Conservation (phyloP, 2,113 vertebrate genomes). For the Hippocampus zosterae region DNA sequence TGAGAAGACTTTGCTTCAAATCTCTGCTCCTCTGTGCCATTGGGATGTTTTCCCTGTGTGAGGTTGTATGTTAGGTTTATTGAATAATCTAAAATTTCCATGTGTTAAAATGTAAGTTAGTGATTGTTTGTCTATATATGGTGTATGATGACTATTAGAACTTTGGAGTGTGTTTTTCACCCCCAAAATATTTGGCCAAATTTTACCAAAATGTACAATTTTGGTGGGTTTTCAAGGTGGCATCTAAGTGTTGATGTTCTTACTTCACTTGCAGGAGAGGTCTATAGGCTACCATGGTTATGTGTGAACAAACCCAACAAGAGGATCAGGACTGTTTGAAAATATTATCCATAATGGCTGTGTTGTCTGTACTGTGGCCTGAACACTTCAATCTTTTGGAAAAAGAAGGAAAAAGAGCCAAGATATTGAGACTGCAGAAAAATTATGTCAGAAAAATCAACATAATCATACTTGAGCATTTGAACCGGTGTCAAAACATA, state of each 20-base stretch:
- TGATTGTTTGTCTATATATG: too few relatives aligned
- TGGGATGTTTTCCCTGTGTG: too few relatives aligned
- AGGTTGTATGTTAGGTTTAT: too few relatives aligned
- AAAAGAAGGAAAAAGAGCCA: not conserved
- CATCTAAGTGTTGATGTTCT: not conserved
- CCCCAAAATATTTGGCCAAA: not conserved
- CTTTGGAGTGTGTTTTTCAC: not conserved
- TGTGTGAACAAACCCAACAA: not conserved
- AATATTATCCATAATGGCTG: not conserved
- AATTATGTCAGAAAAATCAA: not conserved
- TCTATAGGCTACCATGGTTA: not conserved
- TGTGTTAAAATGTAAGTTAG: too few relatives aligned
- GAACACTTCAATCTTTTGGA: not conserved
- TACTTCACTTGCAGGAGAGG: not conserved
- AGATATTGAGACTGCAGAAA: slow-evolving; percentile 8
- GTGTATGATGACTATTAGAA: not conserved
- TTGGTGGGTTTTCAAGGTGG: not conserved
- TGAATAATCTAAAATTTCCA: too few relatives aligned
- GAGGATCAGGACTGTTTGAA: not conserved
- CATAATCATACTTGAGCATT: not conserved
- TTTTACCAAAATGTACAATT: not conserved
- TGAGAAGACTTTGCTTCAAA: too few relatives aligned
- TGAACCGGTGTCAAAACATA: not conserved
- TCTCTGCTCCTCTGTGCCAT: too few relatives aligned
- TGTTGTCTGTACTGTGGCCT: not conserved